phyloP scores from a whole-genome alignment of 1,140 invertebrate species.

The Notospermus geniculatus region DNA sequence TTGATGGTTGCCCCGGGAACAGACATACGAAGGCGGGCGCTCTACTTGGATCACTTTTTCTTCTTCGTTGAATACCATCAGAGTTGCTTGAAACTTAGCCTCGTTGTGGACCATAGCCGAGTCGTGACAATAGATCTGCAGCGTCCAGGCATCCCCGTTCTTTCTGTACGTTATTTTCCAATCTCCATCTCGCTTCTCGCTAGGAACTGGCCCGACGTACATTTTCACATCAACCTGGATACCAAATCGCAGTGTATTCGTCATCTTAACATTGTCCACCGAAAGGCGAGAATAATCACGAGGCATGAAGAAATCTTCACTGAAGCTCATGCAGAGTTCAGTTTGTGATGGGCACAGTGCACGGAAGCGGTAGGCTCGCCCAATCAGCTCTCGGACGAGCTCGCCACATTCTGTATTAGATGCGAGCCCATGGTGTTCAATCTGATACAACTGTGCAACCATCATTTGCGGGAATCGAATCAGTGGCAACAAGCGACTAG shows the following conservation, averaged over 20 bases:
- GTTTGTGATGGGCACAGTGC: constrained; percentile 47
- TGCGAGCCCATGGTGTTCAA: constrained; percentile 37
- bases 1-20: constrained; percentile 42
- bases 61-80: constrained; percentile 46
- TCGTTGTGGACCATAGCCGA: constrained; percentile 48
- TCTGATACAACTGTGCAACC: constrained; percentile 43
- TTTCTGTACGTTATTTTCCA: constrained; percentile 56
- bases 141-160: constrained; percentile 44
- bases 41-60: constrained; percentile 52
- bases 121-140: constrained; percentile 51
- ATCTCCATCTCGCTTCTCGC: constrained; percentile 42
- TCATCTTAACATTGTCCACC: constrained; percentile 51
- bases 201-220: constrained; percentile 48
- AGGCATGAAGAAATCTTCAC: constrained; percentile 44
- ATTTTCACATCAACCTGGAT: constrained; percentile 54
- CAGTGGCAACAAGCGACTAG: constrained; percentile 43
- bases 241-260: constrained; percentile 52
- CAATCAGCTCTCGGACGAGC: constrained; percentile 37
- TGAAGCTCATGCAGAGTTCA: constrained; percentile 36
- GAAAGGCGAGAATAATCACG: constrained; percentile 51
- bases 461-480: constrained; percentile 55
- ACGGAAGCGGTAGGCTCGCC: constrained; percentile 50
- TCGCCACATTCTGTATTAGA: constrained; percentile 30
- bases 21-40: constrained; percentile 34
- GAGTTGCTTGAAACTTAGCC: constrained; percentile 41